Conservation (phyloP, 2,888 invertebrate genomes). For the Melinopterus prodromus region DNA sequence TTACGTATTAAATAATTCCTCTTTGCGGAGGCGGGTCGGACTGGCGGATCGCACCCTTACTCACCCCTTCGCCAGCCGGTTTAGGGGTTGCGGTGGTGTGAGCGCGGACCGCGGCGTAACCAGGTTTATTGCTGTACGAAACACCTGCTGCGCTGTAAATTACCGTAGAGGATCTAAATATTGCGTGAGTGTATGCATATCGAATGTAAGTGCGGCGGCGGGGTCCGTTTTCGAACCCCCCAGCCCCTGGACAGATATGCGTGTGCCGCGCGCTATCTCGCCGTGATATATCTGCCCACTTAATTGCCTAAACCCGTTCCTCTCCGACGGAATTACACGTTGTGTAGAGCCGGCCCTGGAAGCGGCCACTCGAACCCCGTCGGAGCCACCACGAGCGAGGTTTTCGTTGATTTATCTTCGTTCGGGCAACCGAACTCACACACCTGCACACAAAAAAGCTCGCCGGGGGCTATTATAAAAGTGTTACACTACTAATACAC, state of each 20-base stretch:
- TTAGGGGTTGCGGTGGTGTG: constrained; percentile 24
- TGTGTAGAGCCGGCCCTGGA: background rate
- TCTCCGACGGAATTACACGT: background rate
- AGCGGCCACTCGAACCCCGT: background rate
- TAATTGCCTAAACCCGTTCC: constrained; percentile 36
- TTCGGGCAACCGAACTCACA: background rate
- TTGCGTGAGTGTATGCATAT: constrained; percentile 57
- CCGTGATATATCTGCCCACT: constrained; percentile 37
- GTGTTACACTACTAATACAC: background rate
- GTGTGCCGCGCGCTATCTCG: constrained; percentile 32
- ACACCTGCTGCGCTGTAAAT: constrained; percentile 57
- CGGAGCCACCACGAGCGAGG: background rate
- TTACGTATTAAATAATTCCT: constrained; percentile 28
- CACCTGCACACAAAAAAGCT: constrained; percentile 4
- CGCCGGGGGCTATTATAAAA: background rate
- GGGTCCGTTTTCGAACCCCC: constrained; percentile 30
- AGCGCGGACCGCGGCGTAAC: constrained; percentile 34
- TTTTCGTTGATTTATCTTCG: background rate
- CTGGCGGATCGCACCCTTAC: background rate
- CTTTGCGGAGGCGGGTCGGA: constrained; percentile 13
- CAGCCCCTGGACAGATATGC: constrained; percentile 31
- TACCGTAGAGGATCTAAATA: constrained; percentile 55
- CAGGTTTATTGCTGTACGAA: constrained; percentile 50
- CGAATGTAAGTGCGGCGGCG: constrained; percentile 43
- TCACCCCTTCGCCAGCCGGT: constrained; percentile 10